Percentiles rank a stretch among this genome's conserved stretches.
phyloP scores from a whole-genome alignment of 2,888 invertebrate species.

The Drosophila emarginata region DNA sequence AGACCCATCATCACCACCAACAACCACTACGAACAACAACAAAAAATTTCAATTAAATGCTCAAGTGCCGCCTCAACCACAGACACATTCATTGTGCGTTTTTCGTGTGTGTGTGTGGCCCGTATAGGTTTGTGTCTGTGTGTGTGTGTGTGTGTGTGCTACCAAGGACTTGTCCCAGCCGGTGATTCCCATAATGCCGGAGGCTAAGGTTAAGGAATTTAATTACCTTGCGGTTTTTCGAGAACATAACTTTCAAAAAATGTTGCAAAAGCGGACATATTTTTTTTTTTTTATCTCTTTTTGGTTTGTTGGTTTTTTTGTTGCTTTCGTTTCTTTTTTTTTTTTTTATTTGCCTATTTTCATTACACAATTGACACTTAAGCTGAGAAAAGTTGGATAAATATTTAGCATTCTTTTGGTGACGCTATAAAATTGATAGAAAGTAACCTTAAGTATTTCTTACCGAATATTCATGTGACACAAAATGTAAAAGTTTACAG shows the following conservation, averaged over 20 bases:
- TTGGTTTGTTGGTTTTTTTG: background rate
- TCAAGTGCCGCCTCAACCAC: conserved; percentile 61
- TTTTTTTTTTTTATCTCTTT: conserved; percentile 1
- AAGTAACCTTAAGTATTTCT: conserved; percentile 1
- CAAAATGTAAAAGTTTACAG: background rate
- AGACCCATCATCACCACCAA: too few relatives aligned
- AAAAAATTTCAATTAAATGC: conserved; percentile 71
- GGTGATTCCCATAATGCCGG: conserved; percentile 36
- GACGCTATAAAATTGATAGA: conserved; percentile 6
- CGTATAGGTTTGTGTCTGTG: background rate
- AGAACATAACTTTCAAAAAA: conserved; percentile 54
- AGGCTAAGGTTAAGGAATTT: conserved; percentile 64
- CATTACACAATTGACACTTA: conserved; percentile 8
- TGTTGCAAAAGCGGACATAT: conserved; percentile 25
- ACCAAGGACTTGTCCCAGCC: conserved; percentile 51
- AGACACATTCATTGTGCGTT: conserved; percentile 60
- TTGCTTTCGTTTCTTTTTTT: background rate
- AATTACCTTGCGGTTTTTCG: conserved; percentile 62
- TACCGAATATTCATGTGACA: background rate
- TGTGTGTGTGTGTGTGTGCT: conserved; percentile 41
- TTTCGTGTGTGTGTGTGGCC: conserved; percentile 1
- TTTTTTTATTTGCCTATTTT: background rate
- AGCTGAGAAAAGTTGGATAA: conserved; percentile 3
- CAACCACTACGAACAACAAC: background rate
- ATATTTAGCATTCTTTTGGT: conserved; percentile 5